A percentile compares a stretch with the other conserved stretches of the same genome.
Conservation (phyloP, 2,797 vertebrate species). For the Sebastiscus tertius region DNA sequence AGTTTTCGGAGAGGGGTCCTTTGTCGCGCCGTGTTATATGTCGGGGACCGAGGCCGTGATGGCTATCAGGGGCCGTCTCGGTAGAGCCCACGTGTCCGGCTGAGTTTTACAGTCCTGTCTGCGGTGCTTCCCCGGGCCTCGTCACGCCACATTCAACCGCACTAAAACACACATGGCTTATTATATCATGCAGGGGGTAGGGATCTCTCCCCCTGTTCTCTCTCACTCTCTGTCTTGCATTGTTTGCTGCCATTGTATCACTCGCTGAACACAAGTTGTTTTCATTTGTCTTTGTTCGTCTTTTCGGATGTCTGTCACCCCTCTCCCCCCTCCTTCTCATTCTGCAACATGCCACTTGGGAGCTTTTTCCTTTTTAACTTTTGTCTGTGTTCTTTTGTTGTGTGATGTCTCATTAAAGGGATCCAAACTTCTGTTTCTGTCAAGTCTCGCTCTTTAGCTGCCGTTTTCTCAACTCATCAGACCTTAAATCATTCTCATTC, state of each 20-base stretch:
- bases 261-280: background rate
- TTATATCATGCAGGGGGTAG: conserved; percentile 17
- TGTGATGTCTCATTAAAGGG: conserved; percentile 32
- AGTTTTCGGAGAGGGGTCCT: conserved; percentile 40
- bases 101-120: conserved; percentile 65
- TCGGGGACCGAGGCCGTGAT: conserved; percentile 17
- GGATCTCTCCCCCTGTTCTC: background rate
- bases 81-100: conserved; percentile 33
- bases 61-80: conserved; percentile 44
- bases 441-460: conserved; percentile 1
- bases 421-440: conserved; percentile 1
- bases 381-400: conserved; percentile 7
- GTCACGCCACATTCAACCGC: conserved; percentile 58
- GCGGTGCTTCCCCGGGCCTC: conserved; percentile 58
- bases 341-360: background rate
- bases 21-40: conserved; percentile 16
- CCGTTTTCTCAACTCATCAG: conserved; percentile 13
- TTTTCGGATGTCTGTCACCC: background rate
- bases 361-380: background rate
- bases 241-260: conserved; percentile 4
- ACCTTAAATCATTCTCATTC: conserved; percentile 24
- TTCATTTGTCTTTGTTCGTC: background rate
- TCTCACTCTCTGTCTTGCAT: background rate
- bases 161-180: conserved; percentile 59
- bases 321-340: background rate